phyloP scores from a whole-genome alignment of 2,888 invertebrate species.

The Coecobrya sp. region DNA sequence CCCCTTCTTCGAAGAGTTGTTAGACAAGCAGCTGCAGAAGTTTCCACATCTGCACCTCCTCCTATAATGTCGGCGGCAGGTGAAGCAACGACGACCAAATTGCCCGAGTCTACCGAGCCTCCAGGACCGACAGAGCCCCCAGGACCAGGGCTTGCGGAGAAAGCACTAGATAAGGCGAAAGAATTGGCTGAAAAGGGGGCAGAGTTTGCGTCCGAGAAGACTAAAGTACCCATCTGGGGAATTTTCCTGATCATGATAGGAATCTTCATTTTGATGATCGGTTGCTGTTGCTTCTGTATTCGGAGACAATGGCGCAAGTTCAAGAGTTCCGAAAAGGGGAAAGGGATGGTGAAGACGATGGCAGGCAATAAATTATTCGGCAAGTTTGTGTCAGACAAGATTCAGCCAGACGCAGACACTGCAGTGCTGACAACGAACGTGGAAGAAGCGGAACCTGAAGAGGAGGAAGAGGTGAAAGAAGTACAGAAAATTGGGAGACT shows the following conservation, averaged over 20 bases:
- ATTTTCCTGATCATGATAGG: conserved; percentile 85
- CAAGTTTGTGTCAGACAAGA: conserved; percentile 84
- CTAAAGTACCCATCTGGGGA: conserved; percentile 85
- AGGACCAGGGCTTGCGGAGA: conserved; percentile 81
- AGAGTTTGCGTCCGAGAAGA: conserved; percentile 84
- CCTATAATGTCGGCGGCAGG: conserved; percentile 59
- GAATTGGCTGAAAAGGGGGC: conserved; percentile 82
- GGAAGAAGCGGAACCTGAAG: conserved; percentile 83
- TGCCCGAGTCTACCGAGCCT: conserved; percentile 77
- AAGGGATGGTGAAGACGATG: conserved; percentile 83
- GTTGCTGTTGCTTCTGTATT: conserved; percentile 84
- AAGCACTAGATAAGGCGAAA: conserved; percentile 79
- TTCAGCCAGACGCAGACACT: conserved; percentile 83
- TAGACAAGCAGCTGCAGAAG: conserved; percentile 39
- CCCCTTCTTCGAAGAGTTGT: conserved; percentile 70
- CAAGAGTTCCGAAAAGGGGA: conserved; percentile 84
- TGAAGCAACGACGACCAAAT: conserved; percentile 80
- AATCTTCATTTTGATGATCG: conserved; percentile 83
- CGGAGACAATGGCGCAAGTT: conserved; percentile 85
- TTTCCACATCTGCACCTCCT: conserved; percentile 40
- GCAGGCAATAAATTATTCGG: conserved; percentile 85
- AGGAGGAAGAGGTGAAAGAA: conserved; percentile 82
- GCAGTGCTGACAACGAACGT: conserved; percentile 81
- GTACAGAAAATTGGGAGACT: conserved; percentile 84
- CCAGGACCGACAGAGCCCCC: conserved; percentile 79